Base-by-base conservation (phyloP, 2,888 invertebrate species). In the Neria commutata region DNA sequence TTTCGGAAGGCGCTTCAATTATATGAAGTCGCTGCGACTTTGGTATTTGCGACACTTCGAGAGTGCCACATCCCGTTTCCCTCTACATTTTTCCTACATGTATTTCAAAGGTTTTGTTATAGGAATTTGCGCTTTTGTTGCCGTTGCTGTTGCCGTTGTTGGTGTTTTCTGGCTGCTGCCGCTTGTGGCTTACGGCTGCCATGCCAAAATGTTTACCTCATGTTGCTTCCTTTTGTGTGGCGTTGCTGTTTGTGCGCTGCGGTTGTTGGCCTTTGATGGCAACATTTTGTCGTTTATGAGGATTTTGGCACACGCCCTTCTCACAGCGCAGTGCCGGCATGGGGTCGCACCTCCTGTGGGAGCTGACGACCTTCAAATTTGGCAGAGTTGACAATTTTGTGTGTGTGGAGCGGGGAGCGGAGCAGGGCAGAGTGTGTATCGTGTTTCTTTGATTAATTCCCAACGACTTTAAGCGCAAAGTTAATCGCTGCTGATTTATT, bases 401-500 rank as follows among this genome's bases (percentile, higher is more conserved):
- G 42, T 3, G 42, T 8, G 25, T 47, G 14, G 45, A 19, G 17
- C 5, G 45, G 3, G 23, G n/a, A 17, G 6, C 8, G 14, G 33
- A 10, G 33, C 33, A 33, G 16, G 42, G 47, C 26, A 3, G 23
- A 42, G 17, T 26, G 33, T 37, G 37, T n/a, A n/a, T n/a, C 14
- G 6, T 37, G 42, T 42, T 42, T 17, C 42, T 19, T 42, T 42
- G 42, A 42, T 42, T 42, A 42, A 42, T 42, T 42, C 14, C n/a
- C 42, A 19, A 19, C 21, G 8, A 17, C 21, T 42, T 42, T 42
- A 11, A 17, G 19, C 50, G 53, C 66, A 73, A 70, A 72, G 72
- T 72, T 72, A 74, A 72, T 72, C 72, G 71, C 60, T 68, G 64
- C 69, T 74, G 70, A 72, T 72, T 74, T 72, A 72, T 72, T 47